Evolutionary conservation across 2,888 invertebrate species (phyloP).

Genomic region (Dolichomitus sp.): DNA sequence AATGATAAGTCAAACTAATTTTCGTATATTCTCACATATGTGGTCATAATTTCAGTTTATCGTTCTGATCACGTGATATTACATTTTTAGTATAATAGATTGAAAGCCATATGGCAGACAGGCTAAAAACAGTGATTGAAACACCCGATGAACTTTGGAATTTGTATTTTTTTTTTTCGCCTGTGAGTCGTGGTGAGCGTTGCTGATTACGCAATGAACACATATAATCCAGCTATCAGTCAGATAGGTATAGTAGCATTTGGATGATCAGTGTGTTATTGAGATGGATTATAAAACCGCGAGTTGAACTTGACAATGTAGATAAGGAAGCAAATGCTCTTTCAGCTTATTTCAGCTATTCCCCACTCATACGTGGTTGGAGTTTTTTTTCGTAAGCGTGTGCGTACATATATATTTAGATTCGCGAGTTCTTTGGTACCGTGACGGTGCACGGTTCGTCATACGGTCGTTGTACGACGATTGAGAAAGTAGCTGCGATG

Average conservation of each 20-base stretch:
- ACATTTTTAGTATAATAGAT: slow-evolving; percentile 4
- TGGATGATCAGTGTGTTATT: slow-evolving; percentile 32
- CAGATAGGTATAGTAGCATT: neutral
- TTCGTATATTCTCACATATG: neutral
- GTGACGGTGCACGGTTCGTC: slow-evolving; percentile 17
- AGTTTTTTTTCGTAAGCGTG: neutral
- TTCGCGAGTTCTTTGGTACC: slow-evolving; percentile 4
- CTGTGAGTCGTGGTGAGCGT: slow-evolving; percentile 16
- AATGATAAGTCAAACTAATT: neutral
- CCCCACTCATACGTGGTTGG: neutral
- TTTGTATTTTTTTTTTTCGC: slow-evolving; percentile 18
- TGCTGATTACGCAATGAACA: slow-evolving; percentile 46
- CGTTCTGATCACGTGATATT: neutral
- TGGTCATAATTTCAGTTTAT: neutral
- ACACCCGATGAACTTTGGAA: slow-evolving; percentile 42
- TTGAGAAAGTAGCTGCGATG: slow-evolving; percentile 21
- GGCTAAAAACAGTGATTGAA: slow-evolving; percentile 21
- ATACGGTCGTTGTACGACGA: slow-evolving; percentile 19
- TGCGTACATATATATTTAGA: slow-evolving; percentile 15
- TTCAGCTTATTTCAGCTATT: slow-evolving; percentile 7
- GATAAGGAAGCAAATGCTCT: slow-evolving; percentile 44
- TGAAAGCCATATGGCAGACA: slow-evolving; percentile 22
- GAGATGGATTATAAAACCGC: slow-evolving; percentile 32
- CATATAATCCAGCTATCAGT: neutral
- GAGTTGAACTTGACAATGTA: slow-evolving; percentile 63